A percentile compares a stretch with the other conserved stretches of the same genome.
Conservation (phyloP, 2,797 vertebrate genomes). For the Coranthus polyacanthus region DNA sequence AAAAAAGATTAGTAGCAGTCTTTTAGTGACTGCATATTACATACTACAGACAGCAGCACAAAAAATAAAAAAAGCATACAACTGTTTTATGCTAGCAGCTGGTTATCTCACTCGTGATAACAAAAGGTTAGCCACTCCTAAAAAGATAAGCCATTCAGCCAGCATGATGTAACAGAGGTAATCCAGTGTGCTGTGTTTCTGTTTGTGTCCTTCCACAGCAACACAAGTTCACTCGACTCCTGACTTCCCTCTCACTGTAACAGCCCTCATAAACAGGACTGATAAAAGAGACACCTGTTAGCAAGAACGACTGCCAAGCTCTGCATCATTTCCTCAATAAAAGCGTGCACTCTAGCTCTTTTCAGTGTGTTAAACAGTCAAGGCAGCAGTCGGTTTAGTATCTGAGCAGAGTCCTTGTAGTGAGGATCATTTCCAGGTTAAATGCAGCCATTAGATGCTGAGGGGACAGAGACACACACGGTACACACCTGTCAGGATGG, state of each 20-base stretch:
- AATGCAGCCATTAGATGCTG: background rate
- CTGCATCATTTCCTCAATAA: conserved; percentile 8
- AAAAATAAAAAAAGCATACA: background rate
- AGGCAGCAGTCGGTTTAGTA: background rate
- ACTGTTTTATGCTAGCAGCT: background rate
- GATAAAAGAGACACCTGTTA: background rate
- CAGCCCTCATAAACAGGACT: background rate
- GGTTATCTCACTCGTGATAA: background rate
- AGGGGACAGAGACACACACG: background rate
- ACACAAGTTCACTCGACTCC: background rate
- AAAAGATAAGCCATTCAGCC: background rate
- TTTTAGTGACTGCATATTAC: no score
- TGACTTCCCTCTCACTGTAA: conserved; percentile 4
- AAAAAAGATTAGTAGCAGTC: no score
- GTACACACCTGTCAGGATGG: conserved; percentile 91
- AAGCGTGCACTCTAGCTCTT: background rate
- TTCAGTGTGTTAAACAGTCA: background rate
- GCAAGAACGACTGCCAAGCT: background rate
- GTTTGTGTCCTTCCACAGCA: conserved; percentile 1
- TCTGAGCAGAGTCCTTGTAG: background rate
- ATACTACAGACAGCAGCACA: background rate
- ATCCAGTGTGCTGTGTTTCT: background rate
- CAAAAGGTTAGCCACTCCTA: conserved; percentile 3
- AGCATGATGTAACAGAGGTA: background rate
- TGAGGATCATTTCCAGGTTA: no score